Evolutionary conservation across 1,140 invertebrate species (phyloP).

Genomic region (Drosophila pallidifrons): DNA sequence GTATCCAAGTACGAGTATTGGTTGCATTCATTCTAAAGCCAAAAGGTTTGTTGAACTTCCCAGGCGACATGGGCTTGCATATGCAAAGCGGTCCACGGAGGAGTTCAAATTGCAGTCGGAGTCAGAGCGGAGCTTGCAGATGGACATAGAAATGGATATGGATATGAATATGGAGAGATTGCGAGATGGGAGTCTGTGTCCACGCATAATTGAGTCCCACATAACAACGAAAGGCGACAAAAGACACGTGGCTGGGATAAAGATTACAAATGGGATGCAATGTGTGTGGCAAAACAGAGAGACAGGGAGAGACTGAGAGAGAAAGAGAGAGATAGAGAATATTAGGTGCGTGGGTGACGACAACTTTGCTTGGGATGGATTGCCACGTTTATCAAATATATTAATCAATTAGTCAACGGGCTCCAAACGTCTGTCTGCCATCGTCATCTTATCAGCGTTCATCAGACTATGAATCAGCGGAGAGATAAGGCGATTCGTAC

Average conservation of each 20-base stretch:
- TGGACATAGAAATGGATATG: slow-evolving; percentile 23
- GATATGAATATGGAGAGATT: slow-evolving; percentile 10
- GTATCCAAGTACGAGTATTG: slow-evolving; percentile 37
- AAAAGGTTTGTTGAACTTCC: slow-evolving; percentile 73
- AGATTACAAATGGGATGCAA: neutral
- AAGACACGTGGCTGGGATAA: neutral
- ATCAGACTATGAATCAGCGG: slow-evolving; percentile 36
- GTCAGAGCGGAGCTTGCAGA: neutral
- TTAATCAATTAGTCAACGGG: slow-evolving; percentile 43
- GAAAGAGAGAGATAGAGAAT: no score
- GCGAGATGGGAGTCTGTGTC: slow-evolving; percentile 25
- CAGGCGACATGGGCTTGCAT: slow-evolving; percentile 38
- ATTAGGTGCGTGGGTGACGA: neutral
- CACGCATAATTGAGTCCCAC: slow-evolving; percentile 56
- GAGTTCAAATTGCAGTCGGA: slow-evolving; percentile 4
- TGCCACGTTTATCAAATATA: slow-evolving; percentile 18
- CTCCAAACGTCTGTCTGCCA: neutral
- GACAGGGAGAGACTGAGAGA: neutral
- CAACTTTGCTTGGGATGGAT: neutral
- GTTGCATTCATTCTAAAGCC: slow-evolving; percentile 62
- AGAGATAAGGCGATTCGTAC: slow-evolving; percentile 23
- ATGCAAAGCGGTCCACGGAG: slow-evolving; percentile 26
- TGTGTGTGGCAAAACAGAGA: neutral
- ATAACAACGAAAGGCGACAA: slow-evolving; percentile 22
- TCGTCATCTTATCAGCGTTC: slow-evolving; percentile 24